phyloP scores from a whole-genome alignment of 2,888 invertebrate genomes.

The Euclidia mi region DNA sequence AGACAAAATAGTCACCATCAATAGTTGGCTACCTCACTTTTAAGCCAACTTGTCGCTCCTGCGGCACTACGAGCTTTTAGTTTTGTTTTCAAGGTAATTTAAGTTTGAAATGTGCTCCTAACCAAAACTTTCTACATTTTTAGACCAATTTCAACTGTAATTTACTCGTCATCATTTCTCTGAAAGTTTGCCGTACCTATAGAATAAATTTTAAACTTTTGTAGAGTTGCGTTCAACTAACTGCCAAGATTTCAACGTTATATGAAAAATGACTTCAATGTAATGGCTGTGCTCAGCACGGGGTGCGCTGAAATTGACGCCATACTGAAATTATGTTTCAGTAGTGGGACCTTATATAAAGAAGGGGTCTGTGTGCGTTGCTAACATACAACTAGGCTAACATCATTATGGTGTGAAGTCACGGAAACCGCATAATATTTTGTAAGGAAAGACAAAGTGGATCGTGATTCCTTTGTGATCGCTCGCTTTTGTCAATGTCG shows the following conservation, averaged over 20 bases:
- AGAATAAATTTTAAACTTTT: constrained; percentile 14
- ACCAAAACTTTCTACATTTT: constrained; percentile 8
- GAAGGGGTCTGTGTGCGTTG: constrained; percentile 45
- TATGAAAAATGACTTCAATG: constrained; percentile 25
- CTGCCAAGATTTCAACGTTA: constrained; percentile 24
- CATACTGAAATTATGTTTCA: constrained; percentile 40
- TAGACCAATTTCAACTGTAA: constrained; percentile 1
- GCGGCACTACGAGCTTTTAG: constrained; percentile 17
- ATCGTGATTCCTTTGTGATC: constrained; percentile 69
- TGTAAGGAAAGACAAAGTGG: constrained; percentile 48
- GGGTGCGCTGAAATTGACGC: constrained; percentile 26
- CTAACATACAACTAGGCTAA: constrained; percentile 58
- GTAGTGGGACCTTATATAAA: constrained; percentile 29
- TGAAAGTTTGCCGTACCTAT: constrained; percentile 6
- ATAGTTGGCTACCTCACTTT: constrained; percentile 9
- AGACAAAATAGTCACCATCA: constrained; percentile 22
- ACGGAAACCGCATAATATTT: constrained; percentile 67
- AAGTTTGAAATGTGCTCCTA: constrained; percentile 7
- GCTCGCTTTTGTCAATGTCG: constrained; percentile 71
- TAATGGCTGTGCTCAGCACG: neutral
- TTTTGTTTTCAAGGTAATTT: too few species aligned
- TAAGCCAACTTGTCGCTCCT: constrained; percentile 6
- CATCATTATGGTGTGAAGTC: constrained; percentile 59
- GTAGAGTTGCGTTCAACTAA: constrained; percentile 13
- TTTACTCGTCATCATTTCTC: constrained; percentile 10